Evolutionary conservation across 1,140 invertebrate genomes (phyloP), one percentile per base, ranked within the genome.

Genomic region (Chionoecetes opilio): DNA sequence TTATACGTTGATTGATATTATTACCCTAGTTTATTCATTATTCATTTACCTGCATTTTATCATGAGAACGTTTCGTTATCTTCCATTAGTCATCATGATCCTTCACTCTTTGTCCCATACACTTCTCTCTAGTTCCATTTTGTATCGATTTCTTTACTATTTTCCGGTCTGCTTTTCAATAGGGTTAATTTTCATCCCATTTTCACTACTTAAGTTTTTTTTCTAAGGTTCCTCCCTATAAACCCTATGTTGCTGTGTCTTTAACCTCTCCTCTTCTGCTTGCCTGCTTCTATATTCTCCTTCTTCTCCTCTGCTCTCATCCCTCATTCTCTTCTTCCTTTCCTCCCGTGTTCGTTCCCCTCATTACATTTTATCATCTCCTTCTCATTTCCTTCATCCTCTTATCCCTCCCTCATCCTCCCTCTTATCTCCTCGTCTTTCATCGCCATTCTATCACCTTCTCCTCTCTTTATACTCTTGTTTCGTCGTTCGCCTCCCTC

Each of bases 361-460:
- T 37, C 37, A 87, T 37, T 87, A 21, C 85, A 21, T 87, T 38
- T 87, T 38, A 53, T 53, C 46, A 53, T 53, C 46, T 53, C 46
- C 46, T 53, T 53, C 46, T 53, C 46, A 53, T 75, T 75, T n/a
- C 63, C n/a, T 75, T n/a, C 63, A 75, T 75, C 63, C 63, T 75
- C 63, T 75, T 75, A 75, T 75, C 63, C 37, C 31, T 87, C 85
- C 37, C 85, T 87, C 85, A 37, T 38, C 37, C 85, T 34, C 32
- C 37, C 85, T 87, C 85, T 75, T n/a, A 75, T 87, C 85, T 87
- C 85, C 37, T 38, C 37, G 17, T 87, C 29, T 32, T 38, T 87
- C 85, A 35, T 87, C 34, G 26, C n/a, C 37, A 17, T 87, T 34
- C 85, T 87, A 87, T 87, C 37, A 31, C 85, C 85, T 34, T 26